Percentiles rank a stretch among this genome's conserved stretches.
These are phyloP conservation scores for Anoplolepis gracilipes DNA, from an alignment of 1,140 invertebrate genomes.

Conservation along the genomic window DNA sequence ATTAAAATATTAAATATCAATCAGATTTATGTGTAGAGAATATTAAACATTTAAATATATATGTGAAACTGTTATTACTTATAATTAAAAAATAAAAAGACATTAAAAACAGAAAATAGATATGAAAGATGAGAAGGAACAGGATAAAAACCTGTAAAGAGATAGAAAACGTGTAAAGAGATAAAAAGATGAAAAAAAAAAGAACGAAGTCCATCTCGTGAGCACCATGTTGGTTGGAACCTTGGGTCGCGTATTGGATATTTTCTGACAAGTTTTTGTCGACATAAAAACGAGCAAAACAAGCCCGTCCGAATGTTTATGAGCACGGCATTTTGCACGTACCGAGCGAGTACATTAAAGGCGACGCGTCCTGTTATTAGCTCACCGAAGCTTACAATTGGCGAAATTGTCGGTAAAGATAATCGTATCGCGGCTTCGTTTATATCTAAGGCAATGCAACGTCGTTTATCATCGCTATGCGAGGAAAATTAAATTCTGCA, in stretches of 20 bases:
- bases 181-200: conserved; percentile 3
- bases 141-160: not conserved
- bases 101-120: not conserved
- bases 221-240: not conserved
- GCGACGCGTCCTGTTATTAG: not conserved
- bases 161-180: not conserved
- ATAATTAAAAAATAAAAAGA: not conserved
- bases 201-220: not conserved
- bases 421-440: conserved; percentile 16
- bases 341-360: conserved; percentile 14
- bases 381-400: conserved; percentile 6
- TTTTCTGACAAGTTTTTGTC: conserved; percentile 24
- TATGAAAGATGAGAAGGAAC: not conserved
- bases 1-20: not conserved
- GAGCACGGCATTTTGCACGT: not conserved
- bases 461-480: not conserved
- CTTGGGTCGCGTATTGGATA: conserved; percentile 3
- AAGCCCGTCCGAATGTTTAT: not conserved
- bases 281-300: conserved; percentile 1
- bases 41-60: not conserved
- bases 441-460: conserved; percentile 9
- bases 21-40: not conserved
- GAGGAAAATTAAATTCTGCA: conserved; percentile 4
- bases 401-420: conserved; percentile 1
- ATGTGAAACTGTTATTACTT: not conserved